phyloP scores from a whole-genome alignment of 2,113 vertebrate genomes.

The Uropsilus gracilis region DNA sequence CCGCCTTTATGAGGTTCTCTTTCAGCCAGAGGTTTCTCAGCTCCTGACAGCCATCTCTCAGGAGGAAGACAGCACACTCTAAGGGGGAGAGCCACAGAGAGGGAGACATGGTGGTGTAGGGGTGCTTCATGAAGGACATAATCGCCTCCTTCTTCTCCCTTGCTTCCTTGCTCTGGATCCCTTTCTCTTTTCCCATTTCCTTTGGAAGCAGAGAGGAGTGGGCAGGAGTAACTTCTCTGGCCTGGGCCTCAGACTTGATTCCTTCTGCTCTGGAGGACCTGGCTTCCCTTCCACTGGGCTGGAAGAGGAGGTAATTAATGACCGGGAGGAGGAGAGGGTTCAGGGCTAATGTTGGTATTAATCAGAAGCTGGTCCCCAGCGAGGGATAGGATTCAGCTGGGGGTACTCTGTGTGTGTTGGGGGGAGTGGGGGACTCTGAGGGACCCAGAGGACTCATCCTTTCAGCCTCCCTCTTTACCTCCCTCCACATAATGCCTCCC shows the following conservation, averaged over 20 bases:
- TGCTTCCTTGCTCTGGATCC: not conserved
- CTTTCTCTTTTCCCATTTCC: not conserved
- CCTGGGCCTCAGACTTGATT: not conserved
- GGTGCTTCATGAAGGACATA: not conserved
- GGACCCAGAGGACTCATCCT: not conserved
- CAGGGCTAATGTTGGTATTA: conserved; percentile 78
- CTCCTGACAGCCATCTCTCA: not conserved
- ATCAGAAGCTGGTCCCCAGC: conserved; percentile 73
- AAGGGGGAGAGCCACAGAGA: not conserved
- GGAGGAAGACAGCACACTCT: not conserved
- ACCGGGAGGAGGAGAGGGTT: conserved; percentile 42
- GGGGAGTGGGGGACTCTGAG: not conserved
- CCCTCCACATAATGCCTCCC: not conserved
- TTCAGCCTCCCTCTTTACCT: not conserved
- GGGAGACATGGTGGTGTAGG: not conserved
- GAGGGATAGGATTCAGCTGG: conserved; percentile 58
- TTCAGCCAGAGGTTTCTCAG: not conserved
- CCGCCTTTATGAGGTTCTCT: too few relatives aligned
- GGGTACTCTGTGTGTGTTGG: not conserved
- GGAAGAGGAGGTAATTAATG: conserved; percentile 74
- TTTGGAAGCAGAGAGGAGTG: not conserved
- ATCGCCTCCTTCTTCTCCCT: too few relatives aligned
- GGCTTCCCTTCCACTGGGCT: conserved; percentile 10
- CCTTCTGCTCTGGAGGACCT: not conserved
- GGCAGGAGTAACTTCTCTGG: not conserved